Evolutionary conservation across 2,113 vertebrate genomes (phyloP), one percentile per base, ranked within the genome.

Genomic region (Pelecanus crispus): DNA sequence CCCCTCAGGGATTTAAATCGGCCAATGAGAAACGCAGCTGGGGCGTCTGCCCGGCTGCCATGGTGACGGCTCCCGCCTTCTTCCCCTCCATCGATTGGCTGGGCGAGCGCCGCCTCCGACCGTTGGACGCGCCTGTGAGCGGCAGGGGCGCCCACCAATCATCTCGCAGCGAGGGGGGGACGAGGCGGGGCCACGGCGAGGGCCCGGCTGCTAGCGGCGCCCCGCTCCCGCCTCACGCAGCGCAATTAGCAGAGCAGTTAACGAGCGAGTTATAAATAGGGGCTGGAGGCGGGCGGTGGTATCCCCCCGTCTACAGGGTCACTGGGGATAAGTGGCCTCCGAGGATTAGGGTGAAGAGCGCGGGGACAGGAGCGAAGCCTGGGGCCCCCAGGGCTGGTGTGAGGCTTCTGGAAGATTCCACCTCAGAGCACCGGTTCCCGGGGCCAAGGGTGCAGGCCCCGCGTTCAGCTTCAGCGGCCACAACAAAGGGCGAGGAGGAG

Each of bases 161-260:
- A 0, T 1, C 12, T 17, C 21, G 16, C 50, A 17, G 66, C 0
- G 2, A 22, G 3, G 31, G 31, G 16, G 5, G 40, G 40, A 12
- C 40, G 12, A 12, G 71, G 59, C 40, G 71, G 52, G 45, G 52
- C 13, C 26, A 16, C 25, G 45, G 45, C n/a, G 53, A 55, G 29
- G 53, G 53, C 29, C 45, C 40, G 40, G 40, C 40, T 14, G 16
- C 15, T 17, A 29, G 52, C 52, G 25, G 50, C 50, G 50, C 50
- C 40, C 40, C 7, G 14, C 34, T n/a, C n/a, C n/a, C n/a, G n/a
- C n/a, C n/a, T n/a, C n/a, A n/a, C n/a, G n/a, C n/a, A n/a, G n/a
- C 7, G 14, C 34, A 1, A 36, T 31, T 10, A 36, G 4, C 20
- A 7, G 28, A 5, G 34, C 11, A 3, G 42, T 8, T 42, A 44